A percentile compares a stretch with the other conserved stretches of the same genome.
Evolutionary conservation across 2,888 invertebrate genomes (phyloP).

Genomic region (Xestia rhomboidea): DNA sequence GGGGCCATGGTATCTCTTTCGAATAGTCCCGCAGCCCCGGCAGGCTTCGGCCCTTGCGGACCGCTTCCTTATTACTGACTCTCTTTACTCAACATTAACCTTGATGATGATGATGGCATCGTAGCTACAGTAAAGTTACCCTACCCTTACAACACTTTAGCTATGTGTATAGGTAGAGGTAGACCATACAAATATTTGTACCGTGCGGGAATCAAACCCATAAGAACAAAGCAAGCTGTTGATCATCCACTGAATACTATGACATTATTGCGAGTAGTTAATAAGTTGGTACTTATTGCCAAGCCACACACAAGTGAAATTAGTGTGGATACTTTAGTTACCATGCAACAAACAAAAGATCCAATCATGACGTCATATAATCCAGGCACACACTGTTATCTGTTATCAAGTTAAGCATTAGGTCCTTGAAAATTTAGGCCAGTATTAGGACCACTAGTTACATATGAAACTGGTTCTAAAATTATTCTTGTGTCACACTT

Average conservation of each 20-base stretch:
- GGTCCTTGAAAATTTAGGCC: slow-evolving; percentile 64
- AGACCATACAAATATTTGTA: too few relatives aligned
- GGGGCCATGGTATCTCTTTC: too few relatives aligned
- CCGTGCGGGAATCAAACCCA: not conserved
- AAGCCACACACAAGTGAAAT: slow-evolving; percentile 1
- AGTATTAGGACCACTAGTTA: slow-evolving; percentile 44
- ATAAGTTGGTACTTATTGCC: not conserved
- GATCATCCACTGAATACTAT: not conserved
- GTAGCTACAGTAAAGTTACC: not conserved
- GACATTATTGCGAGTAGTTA: not conserved
- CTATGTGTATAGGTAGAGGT: not conserved
- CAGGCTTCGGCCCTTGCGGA: too few relatives aligned
- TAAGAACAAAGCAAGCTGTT: not conserved
- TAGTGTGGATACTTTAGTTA: not conserved
- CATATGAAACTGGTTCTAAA: slow-evolving; percentile 57
- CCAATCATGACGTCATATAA: slow-evolving; percentile 56
- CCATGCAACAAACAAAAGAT: slow-evolving; percentile 16
- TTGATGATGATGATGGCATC: not conserved
- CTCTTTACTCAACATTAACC: not conserved
- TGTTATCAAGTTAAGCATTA: slow-evolving; percentile 49
- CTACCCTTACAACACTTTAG: not conserved
- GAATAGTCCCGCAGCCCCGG: too few relatives aligned
- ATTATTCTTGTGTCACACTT: slow-evolving; percentile 49
- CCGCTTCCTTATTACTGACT: too few relatives aligned
- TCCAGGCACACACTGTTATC: slow-evolving; percentile 55